Percentiles rank a stretch among this genome's conserved stretches.
Evolutionary conservation across 2,797 vertebrate species (phyloP).

Genomic region (Crypturellus tataupa): DNA sequence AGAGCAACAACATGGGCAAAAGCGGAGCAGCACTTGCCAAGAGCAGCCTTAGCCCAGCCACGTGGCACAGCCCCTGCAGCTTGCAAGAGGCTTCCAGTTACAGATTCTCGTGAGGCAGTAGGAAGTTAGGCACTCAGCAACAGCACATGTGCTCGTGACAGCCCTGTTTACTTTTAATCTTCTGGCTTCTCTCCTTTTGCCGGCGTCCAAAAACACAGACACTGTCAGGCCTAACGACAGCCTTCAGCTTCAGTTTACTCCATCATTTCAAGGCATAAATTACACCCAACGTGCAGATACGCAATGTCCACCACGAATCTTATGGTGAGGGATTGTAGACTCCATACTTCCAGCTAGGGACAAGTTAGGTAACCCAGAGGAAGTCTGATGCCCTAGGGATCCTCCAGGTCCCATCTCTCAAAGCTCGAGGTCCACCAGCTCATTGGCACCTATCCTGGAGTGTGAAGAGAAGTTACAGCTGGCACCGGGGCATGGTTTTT

Average conservation of each 20-base stretch:
- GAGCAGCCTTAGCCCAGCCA: not conserved
- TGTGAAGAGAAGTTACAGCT: not conserved
- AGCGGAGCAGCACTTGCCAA: not conserved
- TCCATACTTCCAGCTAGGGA: not conserved
- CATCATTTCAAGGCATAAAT: not conserved
- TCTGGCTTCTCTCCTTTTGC: not conserved
- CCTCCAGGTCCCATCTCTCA: not conserved
- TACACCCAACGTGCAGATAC: not conserved
- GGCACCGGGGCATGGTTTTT: not conserved
- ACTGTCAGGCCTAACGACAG: not conserved
- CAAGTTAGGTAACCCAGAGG: not conserved
- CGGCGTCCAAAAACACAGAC: not conserved
- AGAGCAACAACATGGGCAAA: slow-evolving; percentile 29
- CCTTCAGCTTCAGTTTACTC: not conserved
- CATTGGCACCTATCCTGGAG: fast-evolving
- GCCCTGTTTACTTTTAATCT: not conserved
- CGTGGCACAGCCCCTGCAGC: not conserved
- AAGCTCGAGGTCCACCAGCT: not conserved
- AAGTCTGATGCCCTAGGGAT: not conserved
- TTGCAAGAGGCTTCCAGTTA: not conserved
- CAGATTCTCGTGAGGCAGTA: not conserved
- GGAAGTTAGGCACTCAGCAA: not conserved
- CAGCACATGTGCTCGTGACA: not conserved
- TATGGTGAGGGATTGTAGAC: not conserved
- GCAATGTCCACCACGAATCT: not conserved